A percentile compares a stretch with the other conserved stretches of the same genome.
Conservation (phyloP, 2,113 vertebrate species). For the Tangachromis dhanisi region DNA sequence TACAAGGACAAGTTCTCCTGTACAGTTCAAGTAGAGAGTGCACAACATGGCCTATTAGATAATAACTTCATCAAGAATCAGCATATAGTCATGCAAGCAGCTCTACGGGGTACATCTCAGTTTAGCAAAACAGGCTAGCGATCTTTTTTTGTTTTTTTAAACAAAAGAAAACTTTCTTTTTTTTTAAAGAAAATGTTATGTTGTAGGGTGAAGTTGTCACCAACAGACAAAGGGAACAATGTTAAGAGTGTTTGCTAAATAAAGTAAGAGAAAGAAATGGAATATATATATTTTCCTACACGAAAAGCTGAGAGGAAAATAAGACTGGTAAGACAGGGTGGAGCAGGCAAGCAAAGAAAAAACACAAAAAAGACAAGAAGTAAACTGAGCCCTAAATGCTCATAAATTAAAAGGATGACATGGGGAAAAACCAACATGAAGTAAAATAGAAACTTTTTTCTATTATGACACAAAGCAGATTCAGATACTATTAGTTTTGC, state of each 20-base stretch:
- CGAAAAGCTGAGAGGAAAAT: background rate
- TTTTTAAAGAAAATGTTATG: background rate
- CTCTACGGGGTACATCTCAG: background rate
- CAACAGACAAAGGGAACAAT: background rate
- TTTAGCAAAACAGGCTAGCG: background rate
- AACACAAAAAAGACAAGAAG: background rate
- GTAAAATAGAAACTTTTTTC: background rate
- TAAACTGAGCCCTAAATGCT: background rate
- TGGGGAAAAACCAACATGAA: background rate
- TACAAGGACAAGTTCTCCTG: background rate
- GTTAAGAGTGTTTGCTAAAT: background rate
- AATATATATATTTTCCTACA: background rate
- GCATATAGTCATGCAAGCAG: background rate
- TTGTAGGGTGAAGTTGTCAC: background rate
- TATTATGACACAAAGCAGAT: background rate
- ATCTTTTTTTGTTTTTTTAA: too few relatives aligned
- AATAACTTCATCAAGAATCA: background rate
- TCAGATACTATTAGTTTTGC: background rate
- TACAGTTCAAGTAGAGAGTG: background rate
- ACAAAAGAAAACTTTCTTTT: too few relatives aligned
- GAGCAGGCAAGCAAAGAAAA: background rate
- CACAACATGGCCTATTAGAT: background rate
- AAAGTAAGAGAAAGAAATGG: background rate
- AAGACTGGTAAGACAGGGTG: background rate
- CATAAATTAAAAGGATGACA: background rate